Conservation (phyloP, 1,140 invertebrate genomes). For the Procambarus virginalis region DNA sequence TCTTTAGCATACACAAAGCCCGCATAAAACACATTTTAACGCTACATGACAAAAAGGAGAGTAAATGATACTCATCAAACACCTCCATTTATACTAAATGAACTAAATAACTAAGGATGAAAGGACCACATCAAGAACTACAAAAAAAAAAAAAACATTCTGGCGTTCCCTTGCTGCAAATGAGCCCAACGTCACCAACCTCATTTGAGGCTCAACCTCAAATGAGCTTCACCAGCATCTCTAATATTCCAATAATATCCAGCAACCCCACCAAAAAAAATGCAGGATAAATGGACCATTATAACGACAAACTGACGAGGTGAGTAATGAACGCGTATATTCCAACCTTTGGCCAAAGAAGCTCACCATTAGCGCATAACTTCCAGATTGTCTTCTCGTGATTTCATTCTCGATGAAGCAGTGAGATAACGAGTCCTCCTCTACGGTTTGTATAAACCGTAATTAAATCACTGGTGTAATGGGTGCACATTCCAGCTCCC, state of each 20-base stretch:
- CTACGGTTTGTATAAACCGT: constrained; percentile 26
- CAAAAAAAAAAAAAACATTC: background rate
- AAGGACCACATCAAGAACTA: background rate
- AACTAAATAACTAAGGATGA: constrained; percentile 13
- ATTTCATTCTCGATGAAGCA: constrained; percentile 20
- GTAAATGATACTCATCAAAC: background rate
- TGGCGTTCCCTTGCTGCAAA: background rate
- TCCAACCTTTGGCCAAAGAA: constrained; percentile 12
- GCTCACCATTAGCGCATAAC: constrained; percentile 31
- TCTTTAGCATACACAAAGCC: too few species aligned
- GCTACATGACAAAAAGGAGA: too few species aligned
- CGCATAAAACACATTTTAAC: background rate
- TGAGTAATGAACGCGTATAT: constrained; percentile 24
- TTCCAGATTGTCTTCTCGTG: constrained; percentile 21
- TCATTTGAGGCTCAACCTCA: too few species aligned
- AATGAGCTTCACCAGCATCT: background rate
- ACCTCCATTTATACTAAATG: constrained; percentile 13
- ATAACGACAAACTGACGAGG: constrained; percentile 3
- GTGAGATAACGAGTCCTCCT: constrained; percentile 25
- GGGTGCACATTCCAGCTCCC: constrained; percentile 28
- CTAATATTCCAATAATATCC: background rate
- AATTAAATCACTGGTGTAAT: constrained; percentile 54
- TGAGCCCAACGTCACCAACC: background rate
- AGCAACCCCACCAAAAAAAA: background rate
- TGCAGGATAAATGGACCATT: background rate